These are phyloP conservation scores for Amphipoea oculea DNA, from an alignment of 2,888 invertebrate genomes.

Conservation along the genomic window DNA sequence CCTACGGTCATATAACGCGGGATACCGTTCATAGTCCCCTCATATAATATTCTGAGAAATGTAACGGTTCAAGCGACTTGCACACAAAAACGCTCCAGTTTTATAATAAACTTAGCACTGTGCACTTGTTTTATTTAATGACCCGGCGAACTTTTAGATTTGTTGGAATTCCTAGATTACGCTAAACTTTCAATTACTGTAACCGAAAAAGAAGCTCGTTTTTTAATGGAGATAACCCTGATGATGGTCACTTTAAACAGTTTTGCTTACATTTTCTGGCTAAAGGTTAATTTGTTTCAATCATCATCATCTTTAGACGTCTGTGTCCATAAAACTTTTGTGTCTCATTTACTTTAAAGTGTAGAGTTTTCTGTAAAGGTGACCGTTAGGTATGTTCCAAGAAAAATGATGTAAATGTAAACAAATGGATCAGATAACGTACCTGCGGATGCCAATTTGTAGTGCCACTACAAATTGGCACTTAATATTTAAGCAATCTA, in stretches of 20 bases:
- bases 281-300: slow-evolving; percentile 46
- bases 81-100: slow-evolving; percentile 83
- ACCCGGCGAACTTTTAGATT: slow-evolving; percentile 78
- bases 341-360: slow-evolving; percentile 29
- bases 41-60: slow-evolving; percentile 81
- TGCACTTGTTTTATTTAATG: slow-evolving; percentile 76
- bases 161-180: slow-evolving; percentile 73
- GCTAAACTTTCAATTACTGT: slow-evolving; percentile 68
- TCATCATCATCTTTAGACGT: slow-evolving; percentile 46
- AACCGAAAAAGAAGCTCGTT: slow-evolving; percentile 19
- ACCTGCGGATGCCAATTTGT: too few relatives aligned
- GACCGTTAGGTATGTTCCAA: slow-evolving; percentile 20
- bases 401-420: neutral
- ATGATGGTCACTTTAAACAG: slow-evolving; percentile 36
- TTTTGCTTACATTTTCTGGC: slow-evolving; percentile 39
- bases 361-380: slow-evolving; percentile 19
- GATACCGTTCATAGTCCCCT: slow-evolving; percentile 82
- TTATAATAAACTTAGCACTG: slow-evolving; percentile 76
- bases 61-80: slow-evolving; percentile 80
- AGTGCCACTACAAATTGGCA: slow-evolving; percentile 4
- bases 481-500: neutral
- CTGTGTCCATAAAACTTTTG: slow-evolving; percentile 31
- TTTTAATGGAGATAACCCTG: slow-evolving; percentile 44
- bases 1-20: slow-evolving; percentile 70
- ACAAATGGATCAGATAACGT: neutral